phyloP scores from a whole-genome alignment of 1,140 invertebrate genomes.

The Calycopis cecrops region DNA sequence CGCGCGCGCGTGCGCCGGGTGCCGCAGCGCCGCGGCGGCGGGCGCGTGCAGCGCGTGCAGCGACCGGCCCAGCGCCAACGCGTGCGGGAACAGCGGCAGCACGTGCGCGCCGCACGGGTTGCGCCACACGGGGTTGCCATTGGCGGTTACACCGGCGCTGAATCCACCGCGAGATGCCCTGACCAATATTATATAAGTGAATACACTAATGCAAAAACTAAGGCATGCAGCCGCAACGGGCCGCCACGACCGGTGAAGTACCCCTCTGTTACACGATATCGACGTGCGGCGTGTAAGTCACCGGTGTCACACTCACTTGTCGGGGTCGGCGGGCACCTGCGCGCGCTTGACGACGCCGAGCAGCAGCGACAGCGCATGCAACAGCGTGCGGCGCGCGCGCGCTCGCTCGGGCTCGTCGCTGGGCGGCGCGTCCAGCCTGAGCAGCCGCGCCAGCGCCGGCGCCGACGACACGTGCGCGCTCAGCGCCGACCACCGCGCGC shows the following conservation, averaged over 20 bases:
- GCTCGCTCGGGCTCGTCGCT: conserved; percentile 58
- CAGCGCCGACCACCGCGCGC: conserved; percentile 78
- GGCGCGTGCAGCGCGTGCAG: conserved; percentile 88
- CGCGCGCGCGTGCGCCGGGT: conserved; percentile 44
- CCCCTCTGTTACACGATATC: no score
- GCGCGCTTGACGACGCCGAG: conserved; percentile 90
- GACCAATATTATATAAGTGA: neutral
- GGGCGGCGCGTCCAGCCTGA: conserved; percentile 84
- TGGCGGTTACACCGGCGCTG: conserved; percentile 82
- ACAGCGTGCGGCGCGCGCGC: conserved; percentile 73
- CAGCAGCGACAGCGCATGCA: conserved; percentile 83
- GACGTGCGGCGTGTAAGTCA: no score
- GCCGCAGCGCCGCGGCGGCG: conserved; percentile 59
- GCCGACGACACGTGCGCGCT: conserved; percentile 78
- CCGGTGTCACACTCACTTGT: conserved; percentile 40
- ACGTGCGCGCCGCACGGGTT: conserved; percentile 91
- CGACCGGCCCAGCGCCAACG: conserved; percentile 82
- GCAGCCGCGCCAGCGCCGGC: conserved; percentile 83
- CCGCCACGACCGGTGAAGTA: no score
- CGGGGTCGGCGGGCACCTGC: conserved; percentile 86
- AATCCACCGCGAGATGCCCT: conserved; percentile 86
- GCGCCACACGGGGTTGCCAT: conserved; percentile 85
- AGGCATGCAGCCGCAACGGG: no score
- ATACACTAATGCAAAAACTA: no score
- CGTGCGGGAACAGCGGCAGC: conserved; percentile 84